Conservation (phyloP, 2,888 invertebrate species). For the Thereva unica region DNA sequence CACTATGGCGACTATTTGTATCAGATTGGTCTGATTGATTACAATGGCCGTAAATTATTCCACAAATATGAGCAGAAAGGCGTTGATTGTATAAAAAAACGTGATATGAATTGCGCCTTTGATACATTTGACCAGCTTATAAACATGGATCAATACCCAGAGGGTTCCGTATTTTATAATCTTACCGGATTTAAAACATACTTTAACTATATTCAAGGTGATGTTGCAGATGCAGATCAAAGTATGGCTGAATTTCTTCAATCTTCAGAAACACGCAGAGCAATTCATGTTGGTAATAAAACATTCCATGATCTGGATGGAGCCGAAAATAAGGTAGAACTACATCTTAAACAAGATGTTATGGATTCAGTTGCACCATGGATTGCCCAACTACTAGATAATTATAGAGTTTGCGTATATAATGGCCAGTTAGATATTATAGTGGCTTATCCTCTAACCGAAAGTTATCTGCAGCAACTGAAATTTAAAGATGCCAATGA, state of each 20-base stretch:
- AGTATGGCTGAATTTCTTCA: slow-evolving; percentile 53
- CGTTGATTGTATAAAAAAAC: slow-evolving; percentile 64
- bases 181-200: slow-evolving; percentile 53
- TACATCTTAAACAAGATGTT: slow-evolving; percentile 72
- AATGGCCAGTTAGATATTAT: slow-evolving; percentile 92
- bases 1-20: slow-evolving; percentile 79
- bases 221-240: slow-evolving; percentile 67
- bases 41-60: slow-evolving; percentile 63
- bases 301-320: slow-evolving; percentile 64
- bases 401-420: slow-evolving; percentile 76
- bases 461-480: slow-evolving; percentile 74
- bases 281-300: slow-evolving; percentile 83
- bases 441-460: slow-evolving; percentile 83
- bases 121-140: slow-evolving; percentile 72
- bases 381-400: slow-evolving; percentile 68
- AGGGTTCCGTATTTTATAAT: slow-evolving; percentile 71
- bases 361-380: slow-evolving; percentile 80
- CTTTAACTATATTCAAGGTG: slow-evolving; percentile 62
- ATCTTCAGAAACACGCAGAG: slow-evolving; percentile 63
- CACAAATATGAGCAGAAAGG: slow-evolving; percentile 65
- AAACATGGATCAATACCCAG: slow-evolving; percentile 60
- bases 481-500: slow-evolving; percentile 69
- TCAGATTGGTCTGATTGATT: slow-evolving; percentile 70
- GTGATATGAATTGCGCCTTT: slow-evolving; percentile 72
- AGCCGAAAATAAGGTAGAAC: slow-evolving; percentile 65